phyloP scores from a whole-genome alignment of 1,140 invertebrate genomes.

The Drosophila baimaii region DNA sequence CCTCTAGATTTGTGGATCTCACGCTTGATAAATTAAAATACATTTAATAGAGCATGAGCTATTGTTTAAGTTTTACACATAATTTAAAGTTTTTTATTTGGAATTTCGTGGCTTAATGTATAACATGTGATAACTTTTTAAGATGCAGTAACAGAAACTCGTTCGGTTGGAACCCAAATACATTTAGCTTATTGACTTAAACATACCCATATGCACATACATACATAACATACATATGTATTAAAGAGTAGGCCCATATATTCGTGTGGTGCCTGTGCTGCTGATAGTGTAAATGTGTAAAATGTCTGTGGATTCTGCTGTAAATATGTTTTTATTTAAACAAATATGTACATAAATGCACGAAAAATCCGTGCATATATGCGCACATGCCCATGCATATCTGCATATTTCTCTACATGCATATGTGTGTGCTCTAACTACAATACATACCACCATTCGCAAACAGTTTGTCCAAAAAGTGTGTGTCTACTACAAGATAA shows the following conservation, averaged over 20 bases:
- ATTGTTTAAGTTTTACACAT: slow-evolving; percentile 71
- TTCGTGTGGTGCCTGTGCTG: slow-evolving; percentile 39
- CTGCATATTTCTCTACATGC: slow-evolving; percentile 40
- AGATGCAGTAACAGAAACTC: slow-evolving; percentile 31
- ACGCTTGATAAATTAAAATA: slow-evolving; percentile 72
- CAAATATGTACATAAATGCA: slow-evolving; percentile 45
- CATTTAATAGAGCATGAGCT: slow-evolving; percentile 68
- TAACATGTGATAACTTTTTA: slow-evolving; percentile 43
- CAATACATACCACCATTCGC: slow-evolving; percentile 46
- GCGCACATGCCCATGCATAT: slow-evolving; percentile 37
- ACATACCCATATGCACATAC: slow-evolving; percentile 39
- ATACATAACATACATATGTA: slow-evolving; percentile 41
- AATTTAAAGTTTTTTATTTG: slow-evolving; percentile 57
- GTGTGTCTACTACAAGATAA: slow-evolving; percentile 42
- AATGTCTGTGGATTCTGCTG: slow-evolving; percentile 36
- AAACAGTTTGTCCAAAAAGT: slow-evolving; percentile 47
- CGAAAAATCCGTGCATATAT: slow-evolving; percentile 30
- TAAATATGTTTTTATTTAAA: slow-evolving; percentile 48
- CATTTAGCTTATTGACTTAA: slow-evolving; percentile 47
- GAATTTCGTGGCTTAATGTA: slow-evolving; percentile 53
- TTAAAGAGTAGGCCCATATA: slow-evolving; percentile 46
- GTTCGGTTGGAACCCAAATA: slow-evolving; percentile 37
- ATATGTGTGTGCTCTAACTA: slow-evolving; percentile 46
- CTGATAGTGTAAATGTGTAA: slow-evolving; percentile 51
- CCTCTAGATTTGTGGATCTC: slow-evolving; percentile 32